Base-by-base conservation (phyloP, 2,113 vertebrate genomes). In the Strix aluco region DNA sequence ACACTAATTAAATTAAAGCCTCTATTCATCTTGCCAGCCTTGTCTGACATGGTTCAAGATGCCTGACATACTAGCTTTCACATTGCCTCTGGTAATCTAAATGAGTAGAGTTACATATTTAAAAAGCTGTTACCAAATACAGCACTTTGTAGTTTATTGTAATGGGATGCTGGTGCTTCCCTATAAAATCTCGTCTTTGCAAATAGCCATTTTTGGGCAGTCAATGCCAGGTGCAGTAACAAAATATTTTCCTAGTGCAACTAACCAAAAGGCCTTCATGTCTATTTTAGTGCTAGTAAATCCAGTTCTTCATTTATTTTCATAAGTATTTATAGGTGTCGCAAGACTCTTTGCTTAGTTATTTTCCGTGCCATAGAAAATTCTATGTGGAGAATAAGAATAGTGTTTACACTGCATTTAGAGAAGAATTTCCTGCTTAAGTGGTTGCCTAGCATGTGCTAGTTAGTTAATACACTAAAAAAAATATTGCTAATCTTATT, bases 1-100 rank as follows among this genome's bases (percentile, higher is more conserved):
- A 77, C 7, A 5, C 77, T 94, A 91, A 92, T 91, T 88, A 78
- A 96, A 92, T 96, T 94, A 89, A 96, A 97, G 77, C 87, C 70
- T 95, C 89, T 95, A 44, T 97, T 95, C 84, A 93, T 92, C 83
- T 80, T 89, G 59, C 91, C 67, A 88, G 65, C 71, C 78, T 49
- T 92, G 63, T 81, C 77, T 95, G 82, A 96, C 85, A 67, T 92
- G 0, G 5, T 83, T 95, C 49, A n/a, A 77, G 82, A 77, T 74
- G 66, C 57, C 36, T 86, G 57, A 61, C 69, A 21, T 90, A 49
- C 62, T 83, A 67, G 81, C 34, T 92, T 96, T 96, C 61, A 55
- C 54, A 73, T 88, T 0, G 38, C 87, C 90, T 95, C 83, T 86
- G 72, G 57, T 92, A 89, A 93, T 95, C 74, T 85, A 71, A 91